Percentiles rank a stretch among this genome's conserved stretches.
These are phyloP conservation scores for Marmota monax DNA, from an alignment of 2,113 vertebrate genomes.

Conservation along the genomic window DNA sequence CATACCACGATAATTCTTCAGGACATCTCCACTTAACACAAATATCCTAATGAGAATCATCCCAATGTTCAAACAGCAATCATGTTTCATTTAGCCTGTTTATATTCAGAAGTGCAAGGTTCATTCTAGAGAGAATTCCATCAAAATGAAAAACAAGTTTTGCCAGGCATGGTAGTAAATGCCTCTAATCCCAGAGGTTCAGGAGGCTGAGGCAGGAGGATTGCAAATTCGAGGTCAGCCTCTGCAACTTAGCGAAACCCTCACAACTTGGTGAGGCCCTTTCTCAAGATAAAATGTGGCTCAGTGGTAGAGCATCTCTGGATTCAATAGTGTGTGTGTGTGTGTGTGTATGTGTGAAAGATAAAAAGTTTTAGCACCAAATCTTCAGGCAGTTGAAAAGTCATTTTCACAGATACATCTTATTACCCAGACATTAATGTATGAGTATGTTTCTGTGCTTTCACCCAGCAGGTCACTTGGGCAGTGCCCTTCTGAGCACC, in stretches of 20 bases:
- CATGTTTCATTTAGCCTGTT: background rate
- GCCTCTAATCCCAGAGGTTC: too few species aligned
- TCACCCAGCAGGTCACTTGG: slow-evolving; percentile 15
- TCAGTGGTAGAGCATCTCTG: too few species aligned
- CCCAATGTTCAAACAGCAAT: background rate
- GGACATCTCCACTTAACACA: background rate
- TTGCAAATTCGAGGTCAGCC: too few species aligned
- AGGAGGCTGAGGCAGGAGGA: too few species aligned
- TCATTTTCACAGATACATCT: slow-evolving; percentile 24
- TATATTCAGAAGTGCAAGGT: background rate
- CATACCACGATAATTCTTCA: background rate
- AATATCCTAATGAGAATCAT: background rate
- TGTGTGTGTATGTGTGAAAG: too few species aligned
- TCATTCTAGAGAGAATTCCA: background rate
- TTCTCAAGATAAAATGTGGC: too few species aligned
- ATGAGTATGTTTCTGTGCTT: background rate
- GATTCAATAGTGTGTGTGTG: too few species aligned
- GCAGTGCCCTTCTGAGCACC: background rate
- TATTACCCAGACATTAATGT: background rate
- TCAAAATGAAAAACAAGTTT: background rate
- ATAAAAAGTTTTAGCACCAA: background rate
- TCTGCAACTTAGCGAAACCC: too few species aligned
- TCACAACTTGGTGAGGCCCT: too few species aligned
- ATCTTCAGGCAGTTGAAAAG: background rate
- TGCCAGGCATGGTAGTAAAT: too few species aligned